Conservation (phyloP, 2,797 vertebrate genomes). For the Galagoides demidoff region DNA sequence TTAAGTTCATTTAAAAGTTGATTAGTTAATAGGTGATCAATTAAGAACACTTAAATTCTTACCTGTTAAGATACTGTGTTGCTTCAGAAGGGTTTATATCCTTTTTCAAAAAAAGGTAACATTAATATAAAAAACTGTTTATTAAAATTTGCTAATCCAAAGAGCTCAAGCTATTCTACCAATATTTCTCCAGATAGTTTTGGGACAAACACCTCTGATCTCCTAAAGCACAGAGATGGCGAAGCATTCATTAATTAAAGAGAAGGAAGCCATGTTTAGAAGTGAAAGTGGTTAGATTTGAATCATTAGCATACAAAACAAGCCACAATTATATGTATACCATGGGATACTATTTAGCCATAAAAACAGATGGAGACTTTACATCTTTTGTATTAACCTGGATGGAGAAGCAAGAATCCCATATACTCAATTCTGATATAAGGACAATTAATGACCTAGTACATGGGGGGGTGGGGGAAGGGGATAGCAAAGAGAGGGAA, state of each 20-base stretch:
- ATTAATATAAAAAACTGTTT: slow-evolving; percentile 4
- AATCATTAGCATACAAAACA: neutral
- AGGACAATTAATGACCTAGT: too few species aligned
- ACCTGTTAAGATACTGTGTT: neutral
- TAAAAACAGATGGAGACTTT: too few species aligned
- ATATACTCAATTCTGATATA: too few species aligned
- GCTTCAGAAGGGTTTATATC: neutral
- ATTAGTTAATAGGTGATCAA: neutral
- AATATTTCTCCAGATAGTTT: neutral
- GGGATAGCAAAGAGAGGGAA: too few species aligned
- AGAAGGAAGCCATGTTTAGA: neutral
- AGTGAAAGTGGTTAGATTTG: slow-evolving; percentile 36
- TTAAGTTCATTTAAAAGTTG: slow-evolving; percentile 31
- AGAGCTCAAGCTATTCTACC: neutral
- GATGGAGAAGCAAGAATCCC: too few species aligned
- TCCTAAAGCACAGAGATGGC: neutral
- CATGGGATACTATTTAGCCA: too few species aligned
- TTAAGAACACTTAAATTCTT: neutral
- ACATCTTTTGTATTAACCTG: too few species aligned
- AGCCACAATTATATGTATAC: neutral
- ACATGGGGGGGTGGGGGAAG: too few species aligned
- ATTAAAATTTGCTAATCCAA: slow-evolving; percentile 29
- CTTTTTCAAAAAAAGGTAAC: neutral
- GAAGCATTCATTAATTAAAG: neutral
- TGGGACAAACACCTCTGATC: neutral